A percentile compares a stretch with the other conserved stretches of the same genome.
phyloP scores from a whole-genome alignment of 2,888 invertebrate species.

The Seladonia tumulorum region DNA sequence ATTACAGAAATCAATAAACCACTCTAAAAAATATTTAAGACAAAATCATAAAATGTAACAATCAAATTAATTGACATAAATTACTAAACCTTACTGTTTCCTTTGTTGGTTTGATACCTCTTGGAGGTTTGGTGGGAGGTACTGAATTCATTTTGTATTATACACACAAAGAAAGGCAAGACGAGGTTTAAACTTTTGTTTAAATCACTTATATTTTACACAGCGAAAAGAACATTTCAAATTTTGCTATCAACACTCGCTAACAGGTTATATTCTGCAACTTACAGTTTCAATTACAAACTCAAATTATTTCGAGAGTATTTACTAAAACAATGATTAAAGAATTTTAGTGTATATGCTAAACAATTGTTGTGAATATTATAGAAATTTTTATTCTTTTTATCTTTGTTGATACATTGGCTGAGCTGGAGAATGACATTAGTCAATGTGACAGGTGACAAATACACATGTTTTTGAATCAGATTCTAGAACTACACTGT shows the following conservation, averaged over 20 bases:
- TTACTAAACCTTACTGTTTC: constrained; percentile 89
- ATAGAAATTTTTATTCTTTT: not conserved
- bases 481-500: not conserved
- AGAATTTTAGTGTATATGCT: not conserved
- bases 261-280: constrained; percentile 30
- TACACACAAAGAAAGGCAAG: not conserved
- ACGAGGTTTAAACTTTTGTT: not conserved
- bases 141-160: constrained; percentile 86
- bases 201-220: not conserved
- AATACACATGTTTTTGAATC: not conserved
- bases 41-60: not conserved
- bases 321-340: not conserved
- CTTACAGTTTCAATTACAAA: not conserved
- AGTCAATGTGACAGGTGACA: constrained; percentile 1
- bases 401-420: not conserved
- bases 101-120: constrained; percentile 93
- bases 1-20: constrained; percentile 97
- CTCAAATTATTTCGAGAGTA: not conserved
- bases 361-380: not conserved
- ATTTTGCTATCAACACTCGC: not conserved
- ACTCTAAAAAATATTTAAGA: constrained; percentile 86
- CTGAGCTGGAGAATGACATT: constrained; percentile 16
- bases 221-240: not conserved
- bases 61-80: not conserved
- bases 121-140: constrained; percentile 93